Base-by-base conservation (phyloP, 2,113 vertebrate genomes). In the Callospermophilus lateralis region DNA sequence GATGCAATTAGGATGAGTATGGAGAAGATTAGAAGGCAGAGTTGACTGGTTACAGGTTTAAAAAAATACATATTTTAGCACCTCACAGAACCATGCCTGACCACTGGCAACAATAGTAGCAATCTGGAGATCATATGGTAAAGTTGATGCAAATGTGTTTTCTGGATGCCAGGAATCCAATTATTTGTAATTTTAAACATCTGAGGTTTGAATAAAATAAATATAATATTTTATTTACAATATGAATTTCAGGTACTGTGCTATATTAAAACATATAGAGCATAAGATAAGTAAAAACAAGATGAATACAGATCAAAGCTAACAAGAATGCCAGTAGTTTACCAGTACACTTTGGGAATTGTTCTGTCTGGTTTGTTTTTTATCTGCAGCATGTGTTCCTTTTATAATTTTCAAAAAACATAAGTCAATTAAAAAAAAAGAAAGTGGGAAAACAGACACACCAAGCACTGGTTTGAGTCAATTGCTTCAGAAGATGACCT, bases 361-460 rank as follows among this genome's bases (percentile, higher is more conserved):
- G 37, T 32, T 65, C 68, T 20, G 13, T 92, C 70, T 28, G 65
- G 15, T 48, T 87, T 87, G 63, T 20, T 96, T 85, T 97, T 86
- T 72, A 96, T 85, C 67, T 68, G 92, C 17, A 85, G 55, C 51
- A 55, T 63, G 51, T 87, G 58, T 45, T 90, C 77, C 65, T 87
- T 96, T 97, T 24, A 83, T 17, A 67, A 88, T 74, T 96, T 80
- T 55, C 58, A 88, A 95, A 94, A 95, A 95, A 76, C 63, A 16
- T 89, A 83, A 68, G 83, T 74, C 53, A 61, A 93, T 89, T 88
- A 34, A 34, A n/a, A 73, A 42, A 95, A 26, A 63, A n/a, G 45
- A 80, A 95, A 79, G n/a, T 73, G 34, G 76, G 65, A 55, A 91
- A 96, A 95, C 45, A 39, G 30, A 89, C 94, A 58, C 68, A 92